Evolutionary conservation across 2,888 invertebrate species (phyloP).

Genomic region (Myathropa florea): DNA sequence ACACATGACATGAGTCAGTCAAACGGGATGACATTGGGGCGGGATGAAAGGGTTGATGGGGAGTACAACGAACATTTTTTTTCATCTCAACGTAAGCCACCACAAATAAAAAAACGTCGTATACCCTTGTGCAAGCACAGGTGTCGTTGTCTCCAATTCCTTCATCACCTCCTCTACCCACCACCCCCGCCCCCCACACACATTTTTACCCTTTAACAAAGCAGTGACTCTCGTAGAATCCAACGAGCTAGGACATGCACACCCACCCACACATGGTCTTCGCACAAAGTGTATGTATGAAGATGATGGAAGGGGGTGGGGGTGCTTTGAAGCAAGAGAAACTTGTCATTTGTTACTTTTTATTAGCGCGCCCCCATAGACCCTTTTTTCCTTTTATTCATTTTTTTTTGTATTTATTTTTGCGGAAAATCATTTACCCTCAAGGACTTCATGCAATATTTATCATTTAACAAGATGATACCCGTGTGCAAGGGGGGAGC

Average conservation of each 20-base stretch:
- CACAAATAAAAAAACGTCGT: background rate
- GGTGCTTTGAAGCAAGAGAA: background rate
- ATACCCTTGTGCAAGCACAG: background rate
- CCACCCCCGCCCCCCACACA: no score
- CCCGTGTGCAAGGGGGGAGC: conserved; percentile 23
- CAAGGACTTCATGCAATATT: conserved; percentile 22
- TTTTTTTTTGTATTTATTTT: background rate
- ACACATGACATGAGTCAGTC: no score
- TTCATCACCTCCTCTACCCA: background rate
- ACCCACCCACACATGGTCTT: no score
- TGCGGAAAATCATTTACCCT: conserved; percentile 21
- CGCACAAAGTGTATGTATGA: background rate
- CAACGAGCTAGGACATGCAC: no score
- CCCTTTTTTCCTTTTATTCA: background rate
- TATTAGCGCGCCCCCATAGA: conserved; percentile 24
- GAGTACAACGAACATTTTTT: no score
- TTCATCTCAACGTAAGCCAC: background rate
- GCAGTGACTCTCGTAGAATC: no score
- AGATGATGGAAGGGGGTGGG: background rate
- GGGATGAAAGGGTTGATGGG: no score
- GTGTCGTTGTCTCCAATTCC: background rate
- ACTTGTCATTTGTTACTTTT: conserved; percentile 44
- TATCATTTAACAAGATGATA: conserved; percentile 47
- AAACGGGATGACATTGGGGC: no score
- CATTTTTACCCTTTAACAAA: no score